These are phyloP conservation scores for Eidolon dupreanum DNA, from an alignment of 2,797 vertebrate species.

Conservation along the genomic window DNA sequence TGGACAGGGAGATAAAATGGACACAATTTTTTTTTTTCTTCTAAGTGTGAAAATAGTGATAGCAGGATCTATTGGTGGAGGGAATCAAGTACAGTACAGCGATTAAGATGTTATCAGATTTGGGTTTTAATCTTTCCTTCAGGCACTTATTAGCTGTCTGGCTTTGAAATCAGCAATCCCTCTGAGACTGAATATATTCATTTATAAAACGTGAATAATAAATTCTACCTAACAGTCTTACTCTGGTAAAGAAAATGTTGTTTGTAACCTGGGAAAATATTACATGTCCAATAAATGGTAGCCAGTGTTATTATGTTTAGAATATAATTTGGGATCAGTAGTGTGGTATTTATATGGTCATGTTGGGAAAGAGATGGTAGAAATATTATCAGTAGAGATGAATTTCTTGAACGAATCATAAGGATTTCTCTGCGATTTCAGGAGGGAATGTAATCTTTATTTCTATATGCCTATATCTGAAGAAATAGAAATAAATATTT, in stretches of 20 bases:
- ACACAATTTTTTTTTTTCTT: background rate
- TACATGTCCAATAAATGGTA: background rate
- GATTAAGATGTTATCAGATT: background rate
- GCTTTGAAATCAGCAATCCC: background rate
- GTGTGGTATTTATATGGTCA: background rate
- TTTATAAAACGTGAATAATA: background rate
- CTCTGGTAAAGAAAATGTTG: background rate
- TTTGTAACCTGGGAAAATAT: background rate
- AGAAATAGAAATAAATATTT: background rate
- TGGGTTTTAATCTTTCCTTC: background rate
- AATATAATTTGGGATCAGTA: background rate
- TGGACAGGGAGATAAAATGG: background rate
- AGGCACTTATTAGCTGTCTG: background rate
- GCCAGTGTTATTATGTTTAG: background rate
- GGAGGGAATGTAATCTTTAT: background rate
- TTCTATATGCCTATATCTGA: background rate
- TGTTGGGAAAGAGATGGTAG: background rate
- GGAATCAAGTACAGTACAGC: background rate
- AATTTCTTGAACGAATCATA: slow-evolving; percentile 32
- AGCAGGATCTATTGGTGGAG: background rate
- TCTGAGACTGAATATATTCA: background rate
- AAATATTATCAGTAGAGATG: background rate
- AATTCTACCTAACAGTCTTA: background rate
- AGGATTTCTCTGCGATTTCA: background rate
- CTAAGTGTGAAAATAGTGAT: background rate